Conservation (phyloP, 2,888 invertebrate genomes). For the Reticulitermes lucifugus region DNA sequence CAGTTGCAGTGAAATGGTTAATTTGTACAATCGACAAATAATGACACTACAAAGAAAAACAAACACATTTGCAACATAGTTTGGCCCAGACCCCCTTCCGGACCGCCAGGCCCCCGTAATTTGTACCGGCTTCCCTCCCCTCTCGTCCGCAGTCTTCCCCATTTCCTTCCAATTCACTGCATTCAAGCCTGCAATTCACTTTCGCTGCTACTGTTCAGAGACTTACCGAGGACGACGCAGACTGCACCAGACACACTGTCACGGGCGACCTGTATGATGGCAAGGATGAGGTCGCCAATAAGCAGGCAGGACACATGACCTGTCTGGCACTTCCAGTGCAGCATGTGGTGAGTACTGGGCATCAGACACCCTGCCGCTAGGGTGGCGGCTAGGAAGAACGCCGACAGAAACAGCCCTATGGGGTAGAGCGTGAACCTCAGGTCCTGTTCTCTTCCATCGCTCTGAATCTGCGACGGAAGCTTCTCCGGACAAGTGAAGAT, state of each 20-base stretch:
- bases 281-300: slow-evolving; percentile 83
- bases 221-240: slow-evolving; percentile 34
- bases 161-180: too few species aligned
- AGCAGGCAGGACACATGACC: slow-evolving; percentile 87
- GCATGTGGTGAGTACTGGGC: slow-evolving; percentile 85
- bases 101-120: too few species aligned
- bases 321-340: slow-evolving; percentile 91
- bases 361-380: slow-evolving; percentile 82
- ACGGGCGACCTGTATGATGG: slow-evolving; percentile 79
- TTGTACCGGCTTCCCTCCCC: too few species aligned
- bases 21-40: too few species aligned
- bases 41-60: too few species aligned
- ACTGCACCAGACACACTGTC: slow-evolving; percentile 62
- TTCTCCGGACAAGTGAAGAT: slow-evolving; percentile 71
- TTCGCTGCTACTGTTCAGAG: not conserved
- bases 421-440: slow-evolving; percentile 80
- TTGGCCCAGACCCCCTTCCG: too few species aligned
- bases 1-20: too few species aligned
- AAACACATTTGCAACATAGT: too few species aligned
- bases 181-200: too few species aligned
- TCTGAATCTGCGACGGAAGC: slow-evolving; percentile 36
- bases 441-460: slow-evolving; percentile 59
- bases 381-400: slow-evolving; percentile 84
- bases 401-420: slow-evolving; percentile 82
- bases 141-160: too few species aligned